Base-by-base conservation (phyloP, 1,140 invertebrate genomes). In the Diabrotica undecimpunctata region DNA sequence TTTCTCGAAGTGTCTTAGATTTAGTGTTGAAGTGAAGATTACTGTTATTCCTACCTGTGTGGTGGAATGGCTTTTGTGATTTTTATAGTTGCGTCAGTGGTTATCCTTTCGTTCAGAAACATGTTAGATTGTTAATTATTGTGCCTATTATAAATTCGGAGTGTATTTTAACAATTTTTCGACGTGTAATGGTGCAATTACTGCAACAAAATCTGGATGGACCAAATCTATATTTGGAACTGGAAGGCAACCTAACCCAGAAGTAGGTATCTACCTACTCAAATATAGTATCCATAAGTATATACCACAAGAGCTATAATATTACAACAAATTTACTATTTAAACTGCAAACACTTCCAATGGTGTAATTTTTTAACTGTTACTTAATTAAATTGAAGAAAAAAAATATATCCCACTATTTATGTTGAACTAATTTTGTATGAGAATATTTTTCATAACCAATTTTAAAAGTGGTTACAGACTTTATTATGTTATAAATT, bases 91-190 rank as follows among this genome's bases (percentile, higher is more conserved):
- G 41, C 41, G 41, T 46, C 41, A 46, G 41, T 46, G 41, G 41
- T n/a, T 46, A 46, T 46, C n/a, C 11, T 46, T 46, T 46, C n/a
- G 41, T 46, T 46, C n/a, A 46, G n/a, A 46, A 46, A 46, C 41
- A 10, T 10, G 41, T 46, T 46, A 5, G n/a, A 46, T 8, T 8
- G n/a, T 46, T 46, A 8, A 10, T 6, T 46, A 46, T n/a, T 46
- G n/a, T n/a, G n/a, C 8, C 41, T 46, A 46, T 8, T 46, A n/a
- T 46, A 25, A 46, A 0, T 46, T 46, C 41, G n/a, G 8, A 46
- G 41, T 46, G 41, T 46, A 4, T 46, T n/a, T 10, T 46, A 46
- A 25, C 25, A 25, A 4, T 25, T 25, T 25, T 25, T 25, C 41
- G n/a, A 46, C n/a, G 8, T 46, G n/a, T 46, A 10, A n/a, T 46